Percentiles rank a stretch among this genome's conserved stretches.
Conservation (phyloP, 2,888 invertebrate genomes). For the Ornithoptera alexandrae region DNA sequence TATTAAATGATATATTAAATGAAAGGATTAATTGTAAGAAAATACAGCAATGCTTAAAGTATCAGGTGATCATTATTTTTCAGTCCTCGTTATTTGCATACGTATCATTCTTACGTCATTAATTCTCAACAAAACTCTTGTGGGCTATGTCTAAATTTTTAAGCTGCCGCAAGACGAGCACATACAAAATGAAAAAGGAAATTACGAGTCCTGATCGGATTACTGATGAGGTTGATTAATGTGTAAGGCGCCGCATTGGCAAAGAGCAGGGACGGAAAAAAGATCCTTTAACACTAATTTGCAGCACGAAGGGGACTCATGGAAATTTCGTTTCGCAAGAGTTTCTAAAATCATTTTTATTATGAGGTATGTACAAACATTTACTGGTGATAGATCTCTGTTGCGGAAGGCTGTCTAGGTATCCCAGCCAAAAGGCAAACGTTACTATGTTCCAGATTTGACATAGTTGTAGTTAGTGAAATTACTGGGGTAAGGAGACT, state of each 20-base stretch:
- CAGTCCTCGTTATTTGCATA: no score
- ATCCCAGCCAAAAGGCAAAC: no score
- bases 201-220: conserved; percentile 40
- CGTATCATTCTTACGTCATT: neutral
- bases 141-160: conserved; percentile 13
- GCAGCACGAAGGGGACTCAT: conserved; percentile 11
- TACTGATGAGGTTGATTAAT: conserved; percentile 44
- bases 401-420: no score
- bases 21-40: no score
- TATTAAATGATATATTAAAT: no score
- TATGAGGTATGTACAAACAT: neutral
- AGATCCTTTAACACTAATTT: conserved; percentile 21
- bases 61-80: no score
- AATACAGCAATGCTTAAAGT: no score
- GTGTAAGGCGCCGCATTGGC: conserved; percentile 25
- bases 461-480: no score
- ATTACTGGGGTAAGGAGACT: no score
- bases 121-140: neutral
- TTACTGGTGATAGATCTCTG: no score
- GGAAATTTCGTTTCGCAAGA: conserved; percentile 2
- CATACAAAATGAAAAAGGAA: conserved; percentile 35
- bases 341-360: neutral
- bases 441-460: no score
- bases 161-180: conserved; percentile 16
- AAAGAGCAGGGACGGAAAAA: conserved; percentile 15